These are phyloP conservation scores for Drosophila auraria DNA, from an alignment of 1,140 invertebrate species.

Conservation along the genomic window DNA sequence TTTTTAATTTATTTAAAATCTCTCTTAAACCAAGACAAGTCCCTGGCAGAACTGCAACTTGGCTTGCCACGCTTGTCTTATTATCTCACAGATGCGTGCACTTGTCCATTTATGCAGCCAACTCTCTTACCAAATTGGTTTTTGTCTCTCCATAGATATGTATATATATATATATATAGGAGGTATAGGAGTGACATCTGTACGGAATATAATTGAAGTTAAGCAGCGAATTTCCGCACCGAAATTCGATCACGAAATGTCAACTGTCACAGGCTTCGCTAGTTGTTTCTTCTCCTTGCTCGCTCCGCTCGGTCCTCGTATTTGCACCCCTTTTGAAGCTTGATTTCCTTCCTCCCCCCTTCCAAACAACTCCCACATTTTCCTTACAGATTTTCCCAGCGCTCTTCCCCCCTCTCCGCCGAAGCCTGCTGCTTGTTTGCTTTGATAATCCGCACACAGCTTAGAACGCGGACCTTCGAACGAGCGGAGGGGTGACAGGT, in stretches of 20 bases:
- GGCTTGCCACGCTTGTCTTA: not conserved
- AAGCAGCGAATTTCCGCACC: conserved; percentile 20
- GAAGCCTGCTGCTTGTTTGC: conserved; percentile 63
- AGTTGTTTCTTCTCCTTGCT: not conserved
- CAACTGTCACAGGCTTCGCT: conserved; percentile 25
- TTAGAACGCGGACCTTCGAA: conserved; percentile 55
- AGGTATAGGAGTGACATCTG: conserved; percentile 5
- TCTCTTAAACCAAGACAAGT: not conserved
- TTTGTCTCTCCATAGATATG: not conserved
- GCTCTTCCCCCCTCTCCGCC: not conserved
- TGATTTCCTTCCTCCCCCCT: not conserved
- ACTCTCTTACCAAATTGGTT: not conserved
- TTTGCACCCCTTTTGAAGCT: conserved; percentile 1
- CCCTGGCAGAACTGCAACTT: too few species aligned
- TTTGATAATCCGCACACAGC: conserved; percentile 79
- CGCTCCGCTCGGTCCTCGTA: not conserved
- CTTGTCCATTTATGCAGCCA: conserved; percentile 6
- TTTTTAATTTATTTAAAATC: not conserved
- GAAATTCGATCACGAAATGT: conserved; percentile 48
- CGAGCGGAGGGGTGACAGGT: conserved; percentile 11
- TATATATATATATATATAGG: not conserved
- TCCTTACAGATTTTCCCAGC: not conserved
- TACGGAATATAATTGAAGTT: conserved; percentile 26
- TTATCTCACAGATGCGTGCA: not conserved
- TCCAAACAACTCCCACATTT: not conserved